Base-by-base conservation (phyloP, 2,797 vertebrate species). In the Hydrocynus forskahlii region DNA sequence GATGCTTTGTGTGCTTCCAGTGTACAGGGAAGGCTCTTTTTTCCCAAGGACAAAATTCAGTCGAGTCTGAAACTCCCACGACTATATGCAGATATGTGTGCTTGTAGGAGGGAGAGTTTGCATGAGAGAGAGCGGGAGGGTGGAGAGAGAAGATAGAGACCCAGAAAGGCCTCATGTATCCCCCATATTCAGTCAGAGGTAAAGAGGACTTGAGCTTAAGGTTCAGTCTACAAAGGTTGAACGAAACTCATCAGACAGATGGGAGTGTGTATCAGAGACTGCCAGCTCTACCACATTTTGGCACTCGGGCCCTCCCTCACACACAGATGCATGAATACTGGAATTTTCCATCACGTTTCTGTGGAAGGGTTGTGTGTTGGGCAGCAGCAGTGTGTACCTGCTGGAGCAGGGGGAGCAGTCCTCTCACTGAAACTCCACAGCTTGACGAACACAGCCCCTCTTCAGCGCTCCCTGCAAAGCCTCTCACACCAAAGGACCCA, bases 311-410 rank as follows among this genome's bases (percentile, higher is more conserved):
- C 25, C 66, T 69, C 40, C 4, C 50, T n/a, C 29, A 40, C 17
- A 21, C 71, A 13, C 29, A 21, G 1, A 70, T 38, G 17, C 38
- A 84, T 13, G 59, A 35, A n/a, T 57, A 52, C 54, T 66, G 82
- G 80, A 86, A 82, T 78, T 84, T 87, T 84, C 86, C 86, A 84
- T 63, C 23, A 38, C 9, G 75, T 40, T 76, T 73, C 10, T 16
- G 40, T 16, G 17, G 21, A 48, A 21, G 67, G 38, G 25, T 55
- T 79, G 55, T 40, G 43, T 70, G 13, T 62, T n/a, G 16, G 21
- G 43, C 23, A 54, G 6, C 10, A 50, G 7, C 40, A 78, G 14
- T 29, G 14, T 14, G 40, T 60, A 78, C 57, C 67, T 82, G 54
- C 19, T 62, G 40, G 45, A 60, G 67, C 29, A 21, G n/a, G 3